Base-by-base conservation (phyloP, 2,113 vertebrate species). In the Mus pahari region DNA sequence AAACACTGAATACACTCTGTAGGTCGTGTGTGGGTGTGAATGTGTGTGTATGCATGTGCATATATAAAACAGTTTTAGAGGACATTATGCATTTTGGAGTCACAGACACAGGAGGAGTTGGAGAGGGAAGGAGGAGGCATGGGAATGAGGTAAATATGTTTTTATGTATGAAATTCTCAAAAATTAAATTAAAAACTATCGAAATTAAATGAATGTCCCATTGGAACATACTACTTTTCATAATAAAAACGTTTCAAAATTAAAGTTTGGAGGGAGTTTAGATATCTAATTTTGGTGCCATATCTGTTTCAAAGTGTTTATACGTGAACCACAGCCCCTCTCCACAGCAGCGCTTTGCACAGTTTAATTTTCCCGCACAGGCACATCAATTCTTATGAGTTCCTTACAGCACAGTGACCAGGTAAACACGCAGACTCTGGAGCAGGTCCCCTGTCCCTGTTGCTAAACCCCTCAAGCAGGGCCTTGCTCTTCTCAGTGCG, bases 201-300 rank as follows among this genome's bases (percentile, higher is more conserved):
- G 26, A 84, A 84, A 94, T 13, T 62, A 42, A 86, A 77, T 42
- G 36, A 86, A 71, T 42, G 36, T 45, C 90, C 62, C 68, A 55
- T 48, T 55, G 42, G 7, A 84, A 58, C 77, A 86, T 17, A 83
- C 45, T 83, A 53, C 24, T 79, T 89, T 94, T 42, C 14, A 62
- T 78, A n/a, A 94, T 45, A 74, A 66, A 64, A 91, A 48, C 0
- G 7, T 93, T 91, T 86, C 70, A 78, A 88, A 91, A 79, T 87
- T 77, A 93, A 71, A 77, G 16, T 2, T 87, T 71, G 19, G 3
- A 92, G 81, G 50, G 75, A 53, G 10, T 55, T 97, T 91, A 60
- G 92, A 91, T 28, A 86, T 94, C 70, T 86, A 7, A 95, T 93
- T 73, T 86, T 86, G 53, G 50, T 93, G 13, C 10, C 48, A 55